Evolutionary conservation across 2,113 vertebrate species (phyloP).

Genomic region (Oreotrochilus melanogaster): DNA sequence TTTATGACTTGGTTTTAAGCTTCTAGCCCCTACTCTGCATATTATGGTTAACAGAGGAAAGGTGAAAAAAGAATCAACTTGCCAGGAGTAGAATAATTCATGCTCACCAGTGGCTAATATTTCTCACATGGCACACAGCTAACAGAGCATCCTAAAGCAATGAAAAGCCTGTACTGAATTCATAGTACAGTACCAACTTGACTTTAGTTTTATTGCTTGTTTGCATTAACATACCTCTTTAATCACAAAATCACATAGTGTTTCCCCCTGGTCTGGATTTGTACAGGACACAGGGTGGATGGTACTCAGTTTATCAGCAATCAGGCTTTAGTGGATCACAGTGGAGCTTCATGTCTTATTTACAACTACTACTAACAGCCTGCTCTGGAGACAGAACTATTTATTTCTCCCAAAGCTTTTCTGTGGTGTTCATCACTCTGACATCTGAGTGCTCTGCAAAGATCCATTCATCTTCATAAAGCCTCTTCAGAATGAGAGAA

Average conservation of each 20-base stretch:
- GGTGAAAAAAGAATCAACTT: background rate
- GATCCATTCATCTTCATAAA: conserved; percentile 68
- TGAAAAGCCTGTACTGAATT: background rate
- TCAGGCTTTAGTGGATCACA: conserved; percentile 52
- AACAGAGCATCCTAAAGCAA: background rate
- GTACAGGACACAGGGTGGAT: background rate
- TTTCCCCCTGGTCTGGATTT: background rate
- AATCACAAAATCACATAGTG: background rate
- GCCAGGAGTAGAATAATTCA: background rate
- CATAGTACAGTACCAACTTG: background rate
- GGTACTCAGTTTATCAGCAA: conserved; percentile 5
- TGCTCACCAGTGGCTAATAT: background rate
- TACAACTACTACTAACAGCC: conserved; percentile 61
- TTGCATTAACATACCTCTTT: background rate
- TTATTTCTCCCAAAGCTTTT: conserved; percentile 43
- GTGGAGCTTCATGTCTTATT: conserved; percentile 63
- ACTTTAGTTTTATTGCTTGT: background rate
- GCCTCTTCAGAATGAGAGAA: conserved; percentile 50
- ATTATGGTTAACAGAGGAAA: background rate
- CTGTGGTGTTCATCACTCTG: conserved; percentile 62
- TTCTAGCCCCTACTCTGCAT: background rate
- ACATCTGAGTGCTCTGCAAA: conserved; percentile 61
- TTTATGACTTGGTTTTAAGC: background rate
- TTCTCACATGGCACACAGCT: background rate
- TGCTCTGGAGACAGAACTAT: conserved; percentile 48